Evolutionary conservation across 1,140 invertebrate species (phyloP), one percentile per base, ranked within the genome.

Genomic region (Drosophila repletoides): DNA sequence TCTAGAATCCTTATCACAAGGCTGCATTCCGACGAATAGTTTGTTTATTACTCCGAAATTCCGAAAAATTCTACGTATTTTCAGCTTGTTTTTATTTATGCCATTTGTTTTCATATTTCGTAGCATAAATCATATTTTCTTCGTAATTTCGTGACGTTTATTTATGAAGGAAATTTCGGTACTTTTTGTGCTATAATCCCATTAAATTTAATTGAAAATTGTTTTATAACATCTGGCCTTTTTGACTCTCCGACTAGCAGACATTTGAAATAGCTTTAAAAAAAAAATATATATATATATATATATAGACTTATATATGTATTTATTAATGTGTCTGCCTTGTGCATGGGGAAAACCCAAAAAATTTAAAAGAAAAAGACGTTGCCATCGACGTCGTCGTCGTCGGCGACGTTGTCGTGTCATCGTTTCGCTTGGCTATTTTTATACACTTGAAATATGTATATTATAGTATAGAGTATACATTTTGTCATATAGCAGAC

Each of bases 311-410:
- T 38, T 17, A 59, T 10, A 36, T 49, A 26, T 55, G 34, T 55
- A 41, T 26, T 31, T 49, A 46, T 38, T 14, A 38, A 38, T 55
- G 28, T 49, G 29, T 49, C 48, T 31, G 28, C 26, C 22, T 26
- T 52, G 15, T 34, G 43, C 53, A 71, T 22, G n/a, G 72, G 76
- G 77, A 80, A 80, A 80, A 80, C 72, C 76, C 76, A 81, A 49
- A 72, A 72, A 48, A 64, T 71, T 75, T 68, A 70, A 75, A 53
- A 76, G 76, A 77, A 72, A 63, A 67, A 75, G 56, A 40, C 24
- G 34, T 48, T 41, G 56, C 26, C 26, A n/a, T 45, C 24, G 41
- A 26, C 33, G 24, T 6, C 65, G 55, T 67, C 71, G 22, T 36
- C 55, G 41, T 43, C 10, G 45, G 9, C 29, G 33, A n/a, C 61